Conservation (phyloP, 2,113 vertebrate species). For the Poicephalus meyeri region DNA sequence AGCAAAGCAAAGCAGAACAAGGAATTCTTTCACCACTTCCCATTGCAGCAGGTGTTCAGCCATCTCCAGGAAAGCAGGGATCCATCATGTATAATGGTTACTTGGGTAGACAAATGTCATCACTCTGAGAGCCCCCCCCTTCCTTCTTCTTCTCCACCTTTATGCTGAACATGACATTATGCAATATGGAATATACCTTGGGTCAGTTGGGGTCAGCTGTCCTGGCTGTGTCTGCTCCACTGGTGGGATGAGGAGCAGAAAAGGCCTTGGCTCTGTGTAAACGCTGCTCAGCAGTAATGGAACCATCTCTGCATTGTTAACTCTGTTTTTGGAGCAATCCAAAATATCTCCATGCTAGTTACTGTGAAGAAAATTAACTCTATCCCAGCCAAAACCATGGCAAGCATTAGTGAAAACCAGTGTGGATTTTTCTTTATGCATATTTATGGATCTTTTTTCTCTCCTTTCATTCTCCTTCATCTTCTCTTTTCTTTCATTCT, state of each 20-base stretch:
- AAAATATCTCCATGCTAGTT: neutral
- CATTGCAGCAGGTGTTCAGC: neutral
- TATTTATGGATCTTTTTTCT: neutral
- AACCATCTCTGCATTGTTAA: neutral
- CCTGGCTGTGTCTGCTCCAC: neutral
- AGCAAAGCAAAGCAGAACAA: neutral
- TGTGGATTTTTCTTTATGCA: neutral
- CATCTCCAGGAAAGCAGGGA: neutral
- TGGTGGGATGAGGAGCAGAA: neutral
- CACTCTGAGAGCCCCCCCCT: neutral
- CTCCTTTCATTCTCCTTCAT: neutral
- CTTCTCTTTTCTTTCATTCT: neutral
- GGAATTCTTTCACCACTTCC: neutral
- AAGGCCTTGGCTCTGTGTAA: neutral
- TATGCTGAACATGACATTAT: neutral
- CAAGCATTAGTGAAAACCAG: neutral
- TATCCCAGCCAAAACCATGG: neutral
- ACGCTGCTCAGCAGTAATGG: neutral
- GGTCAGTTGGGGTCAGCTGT: neutral
- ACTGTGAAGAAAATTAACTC: neutral
- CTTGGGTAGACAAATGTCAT: neutral
- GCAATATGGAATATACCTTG: neutral
- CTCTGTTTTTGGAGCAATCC: neutral
- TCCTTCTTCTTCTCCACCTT: neutral
- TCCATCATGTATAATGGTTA: neutral